Evolutionary conservation across 1,140 invertebrate genomes (phyloP), one percentile per base, ranked within the genome.

Genomic region (Zaprionus capensis): DNA sequence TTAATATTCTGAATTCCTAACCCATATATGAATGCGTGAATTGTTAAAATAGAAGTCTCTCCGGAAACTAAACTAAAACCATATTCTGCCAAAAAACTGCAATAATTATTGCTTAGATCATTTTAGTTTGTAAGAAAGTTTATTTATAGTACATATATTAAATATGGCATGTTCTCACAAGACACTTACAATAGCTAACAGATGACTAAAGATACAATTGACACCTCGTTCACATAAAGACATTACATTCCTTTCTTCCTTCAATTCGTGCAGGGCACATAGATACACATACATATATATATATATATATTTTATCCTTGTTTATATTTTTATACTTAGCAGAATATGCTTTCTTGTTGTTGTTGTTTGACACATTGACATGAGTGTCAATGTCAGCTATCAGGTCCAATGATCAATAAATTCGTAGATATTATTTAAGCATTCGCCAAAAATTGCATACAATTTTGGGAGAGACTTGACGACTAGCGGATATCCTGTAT

Each of bases 361-460:
- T 51, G 9, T 14, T 51, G 9, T 14, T 20, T 5, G 11, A 20
- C 46, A 51, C 22, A 24, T 51, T 24, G 38, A 67, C n/a, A 57
- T 75, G 6, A 11, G 64, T 61, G 44, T 38, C 58, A 82, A 82
- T 82, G 57, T n/a, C 7, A 46, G 67, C 46, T 82, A 82, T 82
- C 80, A 82, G 80, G 80, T 82, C 74, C 78, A 79, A 76, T 72
- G 65, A 73, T 82, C 71, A 82, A 82, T 82, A 82, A 82, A 82
- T 82, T 82, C 81, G 81, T 80, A 38, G 55, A 24, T 46, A 44
- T 57, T 49, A 26, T 36, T 68, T 34, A 36, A 70, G 34, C 36
- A 56, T 22, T 4, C 11, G 14, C 15, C 5, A 4, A 41, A 5
- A 15, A 15, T 24, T 31, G 2, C 4, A 26, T 17, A 56, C n/a